A percentile compares a stretch with the other conserved stretches of the same genome.
These are phyloP conservation scores for Drosophila suzukii DNA, from an alignment of 1,140 invertebrate species.

Conservation along the genomic window DNA sequence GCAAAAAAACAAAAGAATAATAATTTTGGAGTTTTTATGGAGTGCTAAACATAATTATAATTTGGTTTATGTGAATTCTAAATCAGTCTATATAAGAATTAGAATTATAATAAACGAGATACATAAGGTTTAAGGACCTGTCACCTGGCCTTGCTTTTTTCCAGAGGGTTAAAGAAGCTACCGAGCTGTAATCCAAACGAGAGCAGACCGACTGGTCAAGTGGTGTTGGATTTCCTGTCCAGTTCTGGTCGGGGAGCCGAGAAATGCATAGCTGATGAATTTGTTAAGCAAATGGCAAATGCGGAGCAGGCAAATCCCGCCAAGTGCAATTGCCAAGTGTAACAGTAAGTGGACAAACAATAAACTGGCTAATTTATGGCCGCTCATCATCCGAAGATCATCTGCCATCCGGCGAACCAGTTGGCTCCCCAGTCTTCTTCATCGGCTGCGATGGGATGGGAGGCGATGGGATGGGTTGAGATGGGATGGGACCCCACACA, in stretches of 20 bases:
- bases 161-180: slow-evolving; percentile 16
- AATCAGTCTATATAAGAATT: no score
- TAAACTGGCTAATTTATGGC: slow-evolving; percentile 76
- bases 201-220: slow-evolving; percentile 27
- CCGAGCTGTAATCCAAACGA: slow-evolving; percentile 61
- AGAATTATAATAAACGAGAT: neutral
- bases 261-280: slow-evolving; percentile 55
- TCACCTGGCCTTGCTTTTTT: neutral
- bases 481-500: slow-evolving; percentile 61
- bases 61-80: neutral
- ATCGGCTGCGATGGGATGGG: slow-evolving; percentile 6
- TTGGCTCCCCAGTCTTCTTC: slow-evolving; percentile 20
- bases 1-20: neutral
- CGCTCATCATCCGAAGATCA: slow-evolving; percentile 67
- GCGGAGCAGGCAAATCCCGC: slow-evolving; percentile 46
- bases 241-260: slow-evolving; percentile 16
- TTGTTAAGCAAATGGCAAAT: slow-evolving; percentile 62
- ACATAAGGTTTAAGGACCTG: neutral
- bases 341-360: slow-evolving; percentile 77
- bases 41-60: neutral
- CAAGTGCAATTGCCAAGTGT: slow-evolving; percentile 70
- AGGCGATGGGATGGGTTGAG: slow-evolving; percentile 8
- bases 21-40: neutral
- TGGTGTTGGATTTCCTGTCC: slow-evolving; percentile 60
- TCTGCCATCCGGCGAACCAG: slow-evolving; percentile 46